phyloP scores from a whole-genome alignment of 2,113 vertebrate species.

The Labeo catla region DNA sequence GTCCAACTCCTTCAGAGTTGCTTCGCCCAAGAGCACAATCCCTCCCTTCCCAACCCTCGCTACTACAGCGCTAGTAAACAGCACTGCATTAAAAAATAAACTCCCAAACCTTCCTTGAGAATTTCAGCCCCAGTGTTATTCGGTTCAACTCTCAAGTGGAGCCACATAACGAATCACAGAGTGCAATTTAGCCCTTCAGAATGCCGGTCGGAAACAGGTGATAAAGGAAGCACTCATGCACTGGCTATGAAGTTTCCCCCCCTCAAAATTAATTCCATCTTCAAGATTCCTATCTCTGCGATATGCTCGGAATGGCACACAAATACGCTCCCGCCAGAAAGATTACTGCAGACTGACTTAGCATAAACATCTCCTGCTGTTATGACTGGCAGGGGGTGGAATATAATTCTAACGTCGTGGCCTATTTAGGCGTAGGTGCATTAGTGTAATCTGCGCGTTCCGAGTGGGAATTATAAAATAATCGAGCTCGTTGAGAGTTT shows the following conservation, averaged over 20 bases:
- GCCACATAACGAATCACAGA: slow-evolving; percentile 87
- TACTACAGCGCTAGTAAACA: slow-evolving; percentile 87
- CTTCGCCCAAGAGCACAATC: slow-evolving; percentile 56
- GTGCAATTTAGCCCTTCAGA: slow-evolving; percentile 91
- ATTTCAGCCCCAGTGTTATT: slow-evolving; percentile 87
- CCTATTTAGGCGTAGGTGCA: slow-evolving; percentile 23
- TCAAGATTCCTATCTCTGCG: slow-evolving; percentile 90
- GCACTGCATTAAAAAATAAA: slow-evolving; percentile 92
- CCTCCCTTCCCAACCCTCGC: slow-evolving; percentile 78
- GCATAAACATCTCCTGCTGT: slow-evolving; percentile 78
- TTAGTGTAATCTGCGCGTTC: slow-evolving; percentile 15
- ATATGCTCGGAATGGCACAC: slow-evolving; percentile 92
- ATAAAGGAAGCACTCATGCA: slow-evolving; percentile 90
- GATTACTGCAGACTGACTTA: slow-evolving; percentile 86
- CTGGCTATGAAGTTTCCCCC: slow-evolving; percentile 89
- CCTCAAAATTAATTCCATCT: slow-evolving; percentile 96
- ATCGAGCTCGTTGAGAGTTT: slow-evolving; percentile 23
- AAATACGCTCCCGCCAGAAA: slow-evolving; percentile 86
- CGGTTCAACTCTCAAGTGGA: slow-evolving; percentile 89
- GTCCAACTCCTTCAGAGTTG: slow-evolving; percentile 53
- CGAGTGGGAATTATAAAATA: slow-evolving; percentile 13
- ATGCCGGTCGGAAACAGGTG: slow-evolving; percentile 92
- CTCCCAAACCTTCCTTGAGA: slow-evolving; percentile 89
- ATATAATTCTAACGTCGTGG: slow-evolving; percentile 38
- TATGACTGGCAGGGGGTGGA: slow-evolving; percentile 58